Conservation (phyloP, 1,140 invertebrate species). For the Mylabris phalerata region DNA sequence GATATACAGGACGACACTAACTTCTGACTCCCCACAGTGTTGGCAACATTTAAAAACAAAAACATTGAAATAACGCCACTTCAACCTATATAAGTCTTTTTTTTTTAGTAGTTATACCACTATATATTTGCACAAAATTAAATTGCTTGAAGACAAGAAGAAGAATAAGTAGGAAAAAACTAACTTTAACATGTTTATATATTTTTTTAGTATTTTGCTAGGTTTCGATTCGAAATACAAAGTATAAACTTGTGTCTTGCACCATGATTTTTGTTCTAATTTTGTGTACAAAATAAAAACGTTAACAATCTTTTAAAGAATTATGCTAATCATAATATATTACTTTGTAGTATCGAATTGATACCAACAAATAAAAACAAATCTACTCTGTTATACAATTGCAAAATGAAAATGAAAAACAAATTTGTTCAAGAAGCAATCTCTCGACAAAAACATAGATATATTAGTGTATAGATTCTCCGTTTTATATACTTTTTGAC, state of each 20-base stretch:
- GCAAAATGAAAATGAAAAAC: background rate
- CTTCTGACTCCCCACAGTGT: constrained; percentile 18
- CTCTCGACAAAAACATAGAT: background rate
- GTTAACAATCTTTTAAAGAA: background rate
- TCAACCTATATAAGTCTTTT: constrained; percentile 4
- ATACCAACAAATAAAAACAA: background rate
- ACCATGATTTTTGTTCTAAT: constrained; percentile 1
- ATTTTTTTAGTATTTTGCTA: background rate
- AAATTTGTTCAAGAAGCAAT: background rate
- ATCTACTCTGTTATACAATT: constrained; percentile 2
- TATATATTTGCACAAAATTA: constrained; percentile 20
- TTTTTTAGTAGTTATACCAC: constrained; percentile 5
- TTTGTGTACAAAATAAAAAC: background rate
- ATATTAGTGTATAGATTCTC: background rate
- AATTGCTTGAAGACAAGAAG: constrained; percentile 10
- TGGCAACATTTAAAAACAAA: constrained; percentile 23
- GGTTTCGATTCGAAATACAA: constrained; percentile 7
- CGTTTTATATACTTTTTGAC: background rate
- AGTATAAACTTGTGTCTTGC: background rate
- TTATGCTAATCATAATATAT: constrained; percentile 3
- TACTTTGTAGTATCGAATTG: constrained; percentile 7
- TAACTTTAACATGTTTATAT: constrained; percentile 7
- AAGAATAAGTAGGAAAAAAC: background rate
- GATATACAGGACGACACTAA: constrained; percentile 18
- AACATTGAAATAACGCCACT: constrained; percentile 20